Base-by-base conservation (phyloP, 2,113 vertebrate genomes). In the Syngnathoides biaculeatus region DNA sequence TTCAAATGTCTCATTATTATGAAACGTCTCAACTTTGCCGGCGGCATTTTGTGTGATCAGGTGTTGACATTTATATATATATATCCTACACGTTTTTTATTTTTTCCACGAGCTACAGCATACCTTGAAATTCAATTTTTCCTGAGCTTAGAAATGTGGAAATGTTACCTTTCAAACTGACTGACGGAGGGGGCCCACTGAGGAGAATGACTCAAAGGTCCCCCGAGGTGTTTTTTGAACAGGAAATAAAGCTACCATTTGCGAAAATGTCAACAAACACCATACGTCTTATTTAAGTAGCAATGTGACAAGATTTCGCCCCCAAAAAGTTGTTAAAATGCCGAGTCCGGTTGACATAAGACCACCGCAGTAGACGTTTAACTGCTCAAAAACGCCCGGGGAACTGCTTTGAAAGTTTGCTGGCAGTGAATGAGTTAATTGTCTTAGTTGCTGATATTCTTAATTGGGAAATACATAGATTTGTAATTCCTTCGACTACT, bases 51-150 rank as follows among this genome's bases (percentile, higher is more conserved):
- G 68, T 74, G 47, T 72, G 67, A 80, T 66, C 67, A 72, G 74
- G 52, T 61, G 59, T 74, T 88, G 86, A 85, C 84, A 88, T 87
- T 85, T 85, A 50, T 50, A n/a, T n/a, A 50, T 50, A n/a, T n/a
- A n/a, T n/a, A 35, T 0, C 30, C 30, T 43, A 19, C 4, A 15
- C 6, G 24, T 56, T 40, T 60, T 40, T 60, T 4, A 22, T 15
- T 47, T 64, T n/a, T 47, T 43, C 20, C 58, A 22, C 24, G 59
- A 42, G n/a, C 19, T 45, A 17, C 20, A 22, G 13, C 35, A 40
- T 22, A 60, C 38, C 70, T 72, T 79, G 80, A 77, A 60, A 61
- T 62, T 67, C 40, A 42, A 74, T 84, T 85, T 67, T 85, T 80
- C 81, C 81, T 67, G 65, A 26, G 42, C 47, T 38, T 22, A 52